Conservation (phyloP, 2,888 invertebrate species). For the Rhagium mordax region DNA sequence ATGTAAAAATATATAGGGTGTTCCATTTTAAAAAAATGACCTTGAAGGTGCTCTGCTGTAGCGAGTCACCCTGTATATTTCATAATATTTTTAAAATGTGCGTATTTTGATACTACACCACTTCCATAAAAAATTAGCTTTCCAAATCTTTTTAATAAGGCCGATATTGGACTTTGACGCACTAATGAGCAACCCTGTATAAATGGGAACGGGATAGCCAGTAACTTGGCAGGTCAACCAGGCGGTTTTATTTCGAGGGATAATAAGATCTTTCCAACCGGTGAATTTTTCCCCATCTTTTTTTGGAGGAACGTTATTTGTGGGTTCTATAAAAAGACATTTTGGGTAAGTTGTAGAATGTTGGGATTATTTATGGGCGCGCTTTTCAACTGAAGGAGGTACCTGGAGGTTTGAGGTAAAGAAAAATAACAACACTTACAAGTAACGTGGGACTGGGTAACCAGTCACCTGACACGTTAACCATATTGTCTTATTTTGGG, state of each 20-base stretch:
- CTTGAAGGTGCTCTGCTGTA: too few relatives aligned
- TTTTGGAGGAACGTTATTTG: slow-evolving; percentile 77
- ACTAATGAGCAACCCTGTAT: too few relatives aligned
- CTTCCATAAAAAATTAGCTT: too few relatives aligned
- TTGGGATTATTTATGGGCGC: slow-evolving; percentile 1
- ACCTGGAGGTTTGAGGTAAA: neutral
- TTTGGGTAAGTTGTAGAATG: too few relatives aligned
- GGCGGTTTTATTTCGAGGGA: slow-evolving; percentile 71
- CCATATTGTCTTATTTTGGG: slow-evolving; percentile 72
- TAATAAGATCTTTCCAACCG: slow-evolving; percentile 76
- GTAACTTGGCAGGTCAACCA: slow-evolving; percentile 78
- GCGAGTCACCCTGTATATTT: too few relatives aligned
- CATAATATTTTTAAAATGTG: too few relatives aligned
- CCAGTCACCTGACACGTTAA: slow-evolving; percentile 80
- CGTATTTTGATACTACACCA: too few relatives aligned
- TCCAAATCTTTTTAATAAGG: too few relatives aligned
- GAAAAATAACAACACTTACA: slow-evolving; percentile 72
- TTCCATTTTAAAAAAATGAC: too few relatives aligned
- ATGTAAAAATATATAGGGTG: too few relatives aligned
- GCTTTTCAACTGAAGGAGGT: neutral
- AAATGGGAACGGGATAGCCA: slow-evolving; percentile 73
- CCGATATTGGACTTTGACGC: too few relatives aligned
- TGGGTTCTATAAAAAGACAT: slow-evolving; percentile 71
- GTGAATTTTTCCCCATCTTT: slow-evolving; percentile 74
- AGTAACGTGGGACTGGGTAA: slow-evolving; percentile 79